Evolutionary conservation across 1,140 invertebrate species (phyloP).

Genomic region (Bombyx mori): DNA sequence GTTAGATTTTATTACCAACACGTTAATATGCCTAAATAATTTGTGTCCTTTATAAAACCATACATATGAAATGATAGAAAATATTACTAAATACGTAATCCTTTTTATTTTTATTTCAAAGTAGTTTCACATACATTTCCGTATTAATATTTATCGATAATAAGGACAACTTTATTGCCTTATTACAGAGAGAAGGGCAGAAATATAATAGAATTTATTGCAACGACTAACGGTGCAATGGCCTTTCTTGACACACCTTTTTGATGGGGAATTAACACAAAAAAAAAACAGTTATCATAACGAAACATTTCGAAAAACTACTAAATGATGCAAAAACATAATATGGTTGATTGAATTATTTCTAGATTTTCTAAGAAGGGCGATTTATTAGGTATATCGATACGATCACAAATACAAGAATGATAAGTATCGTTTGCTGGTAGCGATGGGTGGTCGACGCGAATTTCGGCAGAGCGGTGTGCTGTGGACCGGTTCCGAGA

Average conservation of each 20-base stretch:
- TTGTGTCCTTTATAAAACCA: background rate
- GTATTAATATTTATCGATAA: background rate
- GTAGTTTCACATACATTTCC: no score
- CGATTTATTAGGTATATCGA: no score
- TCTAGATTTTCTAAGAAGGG: no score
- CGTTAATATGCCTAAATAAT: background rate
- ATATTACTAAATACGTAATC: no score
- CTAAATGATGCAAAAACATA: no score
- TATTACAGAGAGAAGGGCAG: slow-evolving; percentile 19
- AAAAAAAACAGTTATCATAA: no score
- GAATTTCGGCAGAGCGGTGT: slow-evolving; percentile 58
- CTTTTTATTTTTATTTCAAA: no score
- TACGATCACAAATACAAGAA: slow-evolving; percentile 40
- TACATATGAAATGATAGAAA: no score
- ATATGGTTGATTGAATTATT: no score
- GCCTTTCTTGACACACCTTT: slow-evolving; percentile 12
- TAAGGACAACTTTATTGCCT: slow-evolving; percentile 25
- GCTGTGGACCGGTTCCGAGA: slow-evolving; percentile 54
- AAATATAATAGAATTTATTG: slow-evolving; percentile 39
- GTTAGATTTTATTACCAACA: no score
- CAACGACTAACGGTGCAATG: slow-evolving; percentile 39
- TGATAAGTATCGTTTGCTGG: slow-evolving; percentile 50
- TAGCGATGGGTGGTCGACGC: slow-evolving; percentile 56
- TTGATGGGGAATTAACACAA: no score
- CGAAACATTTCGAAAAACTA: no score